Conservation (phyloP, 2,797 vertebrate species). For the Phataginus tricuspis region DNA sequence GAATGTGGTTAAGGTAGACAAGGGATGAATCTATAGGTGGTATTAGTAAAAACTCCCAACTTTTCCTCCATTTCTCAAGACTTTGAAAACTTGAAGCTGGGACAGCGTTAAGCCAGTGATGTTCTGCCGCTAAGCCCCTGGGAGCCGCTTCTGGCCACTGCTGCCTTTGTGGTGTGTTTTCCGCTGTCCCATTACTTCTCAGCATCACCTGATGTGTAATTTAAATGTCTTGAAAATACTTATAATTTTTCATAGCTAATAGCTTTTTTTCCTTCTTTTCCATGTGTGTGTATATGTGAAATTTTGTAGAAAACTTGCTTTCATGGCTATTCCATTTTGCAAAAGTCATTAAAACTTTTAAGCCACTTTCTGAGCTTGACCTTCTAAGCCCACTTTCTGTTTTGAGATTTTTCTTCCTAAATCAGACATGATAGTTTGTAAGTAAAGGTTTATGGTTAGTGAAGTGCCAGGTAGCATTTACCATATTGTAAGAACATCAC, state of each 20-base stretch:
- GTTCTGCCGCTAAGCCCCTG: background rate
- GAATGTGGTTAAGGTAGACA: background rate
- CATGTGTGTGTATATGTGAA: background rate
- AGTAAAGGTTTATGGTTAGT: background rate
- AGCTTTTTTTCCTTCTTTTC: background rate
- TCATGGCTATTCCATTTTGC: background rate
- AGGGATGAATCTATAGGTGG: background rate
- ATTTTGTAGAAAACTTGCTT: background rate
- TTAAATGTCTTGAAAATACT: background rate
- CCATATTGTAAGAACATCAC: background rate
- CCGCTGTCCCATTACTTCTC: background rate
- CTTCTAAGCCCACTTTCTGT: background rate
- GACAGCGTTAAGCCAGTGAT: background rate
- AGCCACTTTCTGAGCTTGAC: background rate
- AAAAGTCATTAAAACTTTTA: background rate
- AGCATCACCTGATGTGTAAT: background rate
- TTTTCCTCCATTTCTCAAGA: background rate
- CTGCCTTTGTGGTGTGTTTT: background rate
- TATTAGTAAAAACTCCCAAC: background rate
- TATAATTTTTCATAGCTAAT: background rate
- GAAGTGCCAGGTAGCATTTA: background rate
- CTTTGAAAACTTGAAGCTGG: background rate
- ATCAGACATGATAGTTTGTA: background rate
- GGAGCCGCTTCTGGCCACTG: background rate
- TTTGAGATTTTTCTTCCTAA: background rate